Conservation (phyloP, 37 sponge, comb jelly and placozoan genomes). For the Amphimedon queenslandica region DNA sequence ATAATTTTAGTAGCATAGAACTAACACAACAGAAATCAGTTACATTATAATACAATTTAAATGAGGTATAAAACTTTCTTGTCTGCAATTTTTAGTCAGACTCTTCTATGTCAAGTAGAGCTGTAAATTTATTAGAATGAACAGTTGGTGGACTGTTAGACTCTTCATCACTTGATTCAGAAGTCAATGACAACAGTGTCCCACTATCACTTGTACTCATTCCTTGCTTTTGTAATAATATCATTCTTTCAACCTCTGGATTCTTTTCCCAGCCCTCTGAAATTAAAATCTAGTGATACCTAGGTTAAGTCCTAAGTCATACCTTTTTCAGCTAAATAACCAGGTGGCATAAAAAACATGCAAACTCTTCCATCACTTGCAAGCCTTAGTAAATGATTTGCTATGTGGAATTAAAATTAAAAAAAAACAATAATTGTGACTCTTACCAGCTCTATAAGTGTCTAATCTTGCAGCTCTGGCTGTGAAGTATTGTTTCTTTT, state of each 20-base stretch:
- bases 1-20: no score
- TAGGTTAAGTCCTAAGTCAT: neutral
- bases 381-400: slow-evolving; percentile 89
- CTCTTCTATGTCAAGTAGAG: neutral
- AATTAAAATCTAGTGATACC: neutral
- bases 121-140: neutral
- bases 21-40: no score
- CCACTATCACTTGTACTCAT: no score
- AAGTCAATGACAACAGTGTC: no score
- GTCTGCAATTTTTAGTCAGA: no score
- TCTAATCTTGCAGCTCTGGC: slow-evolving; percentile 86
- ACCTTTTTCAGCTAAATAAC: slow-evolving; percentile 66
- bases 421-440: neutral
- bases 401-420: slow-evolving; percentile 21
- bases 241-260: slow-evolving; percentile 61
- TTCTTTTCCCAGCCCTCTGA: slow-evolving; percentile 48
- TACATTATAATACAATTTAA: no score
- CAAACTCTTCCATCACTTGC: slow-evolving; percentile 87
- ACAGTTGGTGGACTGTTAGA: neutral
- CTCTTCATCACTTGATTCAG: slow-evolving; percentile 19
- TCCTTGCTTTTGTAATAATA: slow-evolving; percentile 44
- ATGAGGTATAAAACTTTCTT: no score
- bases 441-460: slow-evolving; percentile 88
- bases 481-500: slow-evolving; percentile 74
- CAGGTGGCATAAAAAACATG: slow-evolving; percentile 78